A percentile compares a stretch with the other conserved stretches of the same genome.
Conservation (phyloP, 2,888 invertebrate genomes). For the Torymus tubicola region DNA sequence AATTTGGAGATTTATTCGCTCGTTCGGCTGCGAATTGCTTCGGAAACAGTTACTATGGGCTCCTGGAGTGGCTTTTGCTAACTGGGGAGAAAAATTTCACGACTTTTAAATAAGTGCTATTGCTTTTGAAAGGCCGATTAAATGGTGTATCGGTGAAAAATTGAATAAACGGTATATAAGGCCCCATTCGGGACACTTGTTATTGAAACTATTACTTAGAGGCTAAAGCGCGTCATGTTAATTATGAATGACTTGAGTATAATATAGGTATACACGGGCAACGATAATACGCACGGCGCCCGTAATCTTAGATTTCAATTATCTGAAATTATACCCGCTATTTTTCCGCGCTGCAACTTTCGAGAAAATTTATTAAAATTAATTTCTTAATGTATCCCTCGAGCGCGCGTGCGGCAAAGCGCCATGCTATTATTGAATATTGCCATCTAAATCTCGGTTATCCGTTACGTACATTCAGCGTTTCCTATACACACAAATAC, state of each 20-base stretch:
- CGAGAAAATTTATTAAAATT: slow-evolving; percentile 25
- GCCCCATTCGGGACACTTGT: not conserved
- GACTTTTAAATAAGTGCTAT: too few relatives aligned
- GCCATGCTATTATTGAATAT: slow-evolving; percentile 7
- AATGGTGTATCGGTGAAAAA: too few relatives aligned
- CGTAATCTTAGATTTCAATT: slow-evolving; percentile 31
- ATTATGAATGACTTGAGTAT: slow-evolving; percentile 5
- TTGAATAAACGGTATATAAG: not conserved
- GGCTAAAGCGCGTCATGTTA: not conserved
- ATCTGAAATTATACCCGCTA: slow-evolving; percentile 20
- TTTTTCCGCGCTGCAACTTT: slow-evolving; percentile 1
- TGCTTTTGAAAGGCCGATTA: too few relatives aligned
- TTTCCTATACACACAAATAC: not conserved
- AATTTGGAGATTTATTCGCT: too few relatives aligned
- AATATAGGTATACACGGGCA: too few relatives aligned
- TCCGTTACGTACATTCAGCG: slow-evolving; percentile 9
- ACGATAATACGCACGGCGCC: not conserved
- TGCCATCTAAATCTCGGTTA: slow-evolving; percentile 11
- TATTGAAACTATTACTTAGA: not conserved
- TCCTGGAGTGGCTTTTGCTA: too few relatives aligned
- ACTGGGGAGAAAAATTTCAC: too few relatives aligned
- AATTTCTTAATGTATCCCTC: slow-evolving; percentile 30
- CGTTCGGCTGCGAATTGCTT: too few relatives aligned
- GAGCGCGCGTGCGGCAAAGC: too few relatives aligned
- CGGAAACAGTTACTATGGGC: too few relatives aligned